Evolutionary conservation across 2,888 invertebrate genomes (phyloP).

Genomic region (Falcaria lacertinaria): DNA sequence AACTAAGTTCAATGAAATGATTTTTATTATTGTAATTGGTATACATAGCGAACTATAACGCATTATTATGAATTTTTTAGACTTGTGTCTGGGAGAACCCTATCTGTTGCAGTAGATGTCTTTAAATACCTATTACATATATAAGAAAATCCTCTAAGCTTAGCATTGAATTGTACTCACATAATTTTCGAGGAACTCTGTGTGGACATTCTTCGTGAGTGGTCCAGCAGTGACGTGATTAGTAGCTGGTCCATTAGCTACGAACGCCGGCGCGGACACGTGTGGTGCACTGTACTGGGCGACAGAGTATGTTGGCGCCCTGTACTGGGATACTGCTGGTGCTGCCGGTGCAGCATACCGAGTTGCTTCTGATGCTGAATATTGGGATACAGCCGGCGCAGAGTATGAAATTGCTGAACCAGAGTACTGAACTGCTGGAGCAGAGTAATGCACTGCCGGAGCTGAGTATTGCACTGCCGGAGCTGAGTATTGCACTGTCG

Average conservation of each 20-base stretch:
- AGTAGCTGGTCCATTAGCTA: slow-evolving; percentile 26
- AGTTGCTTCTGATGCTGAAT: slow-evolving; percentile 23
- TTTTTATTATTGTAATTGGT: no score
- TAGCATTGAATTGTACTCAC: slow-evolving; percentile 58
- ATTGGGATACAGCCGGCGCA: slow-evolving; percentile 23
- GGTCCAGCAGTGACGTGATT: slow-evolving; percentile 22
- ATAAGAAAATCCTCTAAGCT: no score
- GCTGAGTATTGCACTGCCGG: slow-evolving; percentile 27
- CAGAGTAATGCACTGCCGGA: slow-evolving; percentile 15
- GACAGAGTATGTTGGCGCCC: slow-evolving; percentile 14
- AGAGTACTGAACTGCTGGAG: slow-evolving; percentile 14
- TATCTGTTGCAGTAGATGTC: no score
- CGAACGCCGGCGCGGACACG: slow-evolving; percentile 21
- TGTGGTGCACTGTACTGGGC: slow-evolving; percentile 13
- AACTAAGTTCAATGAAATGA: no score
- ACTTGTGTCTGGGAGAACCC: no score
- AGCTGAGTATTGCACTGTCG: slow-evolving; percentile 25
- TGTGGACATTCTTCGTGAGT: slow-evolving; percentile 75
- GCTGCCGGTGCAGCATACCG: slow-evolving; percentile 24
- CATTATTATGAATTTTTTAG: no score
- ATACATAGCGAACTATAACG: no score
- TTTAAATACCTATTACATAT: no score
- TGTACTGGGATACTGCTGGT: slow-evolving; percentile 13
- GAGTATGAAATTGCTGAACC: slow-evolving; percentile 38
- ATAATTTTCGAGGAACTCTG: slow-evolving; percentile 82